Percentiles rank a stretch among this genome's conserved stretches.
phyloP scores from a whole-genome alignment of 2,888 invertebrate genomes.

The Ptychoptera albimana region DNA sequence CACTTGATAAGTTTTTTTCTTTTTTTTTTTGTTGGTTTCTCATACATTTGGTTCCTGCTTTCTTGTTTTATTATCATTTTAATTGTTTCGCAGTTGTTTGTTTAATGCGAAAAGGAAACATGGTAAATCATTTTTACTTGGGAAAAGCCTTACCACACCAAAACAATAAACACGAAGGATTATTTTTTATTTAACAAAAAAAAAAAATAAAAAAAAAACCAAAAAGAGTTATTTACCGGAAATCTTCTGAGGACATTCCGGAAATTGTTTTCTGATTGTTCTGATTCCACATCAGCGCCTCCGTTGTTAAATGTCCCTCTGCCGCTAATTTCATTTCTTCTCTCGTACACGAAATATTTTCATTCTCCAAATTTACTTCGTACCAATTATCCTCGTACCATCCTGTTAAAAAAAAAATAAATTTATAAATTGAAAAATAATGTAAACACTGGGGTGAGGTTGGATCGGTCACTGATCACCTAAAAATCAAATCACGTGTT shows the following conservation, averaged over 20 bases:
- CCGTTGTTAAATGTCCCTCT: conserved; percentile 95
- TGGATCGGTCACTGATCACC: too few species aligned
- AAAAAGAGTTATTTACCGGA: conserved; percentile 39
- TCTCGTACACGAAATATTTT: conserved; percentile 79
- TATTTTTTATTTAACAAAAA: too few species aligned
- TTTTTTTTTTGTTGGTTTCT: too few species aligned
- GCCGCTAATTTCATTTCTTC: conserved; percentile 90
- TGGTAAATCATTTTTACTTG: too few species aligned
- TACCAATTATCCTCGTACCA: conserved; percentile 99
- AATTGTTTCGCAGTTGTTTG: too few species aligned
- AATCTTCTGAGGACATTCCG: conserved; percentile 88
- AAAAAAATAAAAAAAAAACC: not conserved
- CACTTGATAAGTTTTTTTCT: too few species aligned
- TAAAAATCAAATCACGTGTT: too few species aligned
- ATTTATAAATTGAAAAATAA: too few species aligned
- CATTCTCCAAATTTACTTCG: conserved; percentile 68
- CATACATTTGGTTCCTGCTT: too few species aligned
- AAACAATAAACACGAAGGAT: not conserved
- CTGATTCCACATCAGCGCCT: conserved; percentile 97
- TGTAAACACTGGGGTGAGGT: too few species aligned
- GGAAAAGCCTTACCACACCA: not conserved
- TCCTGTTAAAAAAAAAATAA: conserved; percentile 33
- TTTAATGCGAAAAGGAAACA: too few species aligned
- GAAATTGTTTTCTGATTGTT: conserved; percentile 89
- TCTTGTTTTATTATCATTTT: too few species aligned